These are phyloP conservation scores for Cebus imitator DNA, from an alignment of 2,113 vertebrate species.

Conservation along the genomic window DNA sequence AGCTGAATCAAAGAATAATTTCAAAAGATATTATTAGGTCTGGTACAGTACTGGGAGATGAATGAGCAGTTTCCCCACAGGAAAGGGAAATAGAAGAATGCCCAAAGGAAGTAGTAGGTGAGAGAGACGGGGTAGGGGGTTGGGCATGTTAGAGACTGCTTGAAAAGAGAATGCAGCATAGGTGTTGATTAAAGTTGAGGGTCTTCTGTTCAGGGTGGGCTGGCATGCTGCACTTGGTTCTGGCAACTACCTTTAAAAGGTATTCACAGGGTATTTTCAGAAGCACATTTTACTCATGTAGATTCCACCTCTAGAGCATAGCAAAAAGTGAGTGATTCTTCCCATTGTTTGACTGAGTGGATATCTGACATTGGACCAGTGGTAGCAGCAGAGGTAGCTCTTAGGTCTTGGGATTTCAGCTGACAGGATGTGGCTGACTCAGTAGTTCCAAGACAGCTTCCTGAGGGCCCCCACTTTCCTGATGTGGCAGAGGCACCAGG, in stretches of 20 bases:
- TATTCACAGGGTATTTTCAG: background rate
- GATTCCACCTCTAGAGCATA: background rate
- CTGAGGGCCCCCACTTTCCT: background rate
- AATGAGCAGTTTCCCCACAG: background rate
- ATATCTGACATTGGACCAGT: fast-evolving
- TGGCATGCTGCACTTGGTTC: background rate
- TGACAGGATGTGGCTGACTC: background rate
- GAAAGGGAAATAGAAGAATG: background rate
- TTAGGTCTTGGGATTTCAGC: background rate
- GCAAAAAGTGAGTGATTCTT: background rate
- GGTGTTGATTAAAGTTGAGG: background rate
- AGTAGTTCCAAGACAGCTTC: background rate
- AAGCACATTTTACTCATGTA: background rate
- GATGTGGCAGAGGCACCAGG: background rate
- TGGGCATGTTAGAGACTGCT: background rate
- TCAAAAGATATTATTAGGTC: background rate
- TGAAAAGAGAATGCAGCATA: fast-evolving
- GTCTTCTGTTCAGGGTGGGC: background rate
- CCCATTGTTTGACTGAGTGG: background rate
- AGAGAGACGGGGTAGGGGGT: background rate
- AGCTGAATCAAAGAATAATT: background rate
- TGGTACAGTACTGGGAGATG: no score
- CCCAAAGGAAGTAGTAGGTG: background rate
- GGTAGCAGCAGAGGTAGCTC: background rate
- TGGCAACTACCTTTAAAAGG: background rate